A percentile compares a stretch with the other conserved stretches of the same genome.
phyloP scores from a whole-genome alignment of 2,888 invertebrate species.

The Athalia circularis region DNA sequence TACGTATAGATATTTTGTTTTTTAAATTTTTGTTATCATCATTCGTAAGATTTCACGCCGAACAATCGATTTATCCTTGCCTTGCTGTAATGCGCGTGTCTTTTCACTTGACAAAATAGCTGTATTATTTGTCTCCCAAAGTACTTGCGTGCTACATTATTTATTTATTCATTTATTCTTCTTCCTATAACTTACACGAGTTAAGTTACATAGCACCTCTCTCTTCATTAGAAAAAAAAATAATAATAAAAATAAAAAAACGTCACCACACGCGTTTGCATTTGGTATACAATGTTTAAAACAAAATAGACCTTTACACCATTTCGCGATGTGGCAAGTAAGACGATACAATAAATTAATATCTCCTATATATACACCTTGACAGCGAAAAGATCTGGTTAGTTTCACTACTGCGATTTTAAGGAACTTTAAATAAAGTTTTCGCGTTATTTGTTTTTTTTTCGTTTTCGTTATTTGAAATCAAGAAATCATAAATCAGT shows the following conservation, averaged over 20 bases:
- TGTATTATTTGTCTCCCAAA: conserved; percentile 6
- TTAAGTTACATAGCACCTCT: conserved; percentile 28
- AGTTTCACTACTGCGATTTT: neutral
- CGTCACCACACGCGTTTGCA: conserved; percentile 23
- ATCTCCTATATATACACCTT: conserved; percentile 9
- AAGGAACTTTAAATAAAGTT: too few relatives aligned
- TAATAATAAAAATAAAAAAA: neutral
- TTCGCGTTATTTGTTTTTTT: too few relatives aligned
- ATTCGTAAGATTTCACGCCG: conserved; percentile 38
- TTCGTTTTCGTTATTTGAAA: conserved; percentile 2
- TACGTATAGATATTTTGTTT: conserved; percentile 31
- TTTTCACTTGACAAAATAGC: conserved; percentile 17
- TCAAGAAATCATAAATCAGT: conserved; percentile 26
- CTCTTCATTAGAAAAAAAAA: neutral
- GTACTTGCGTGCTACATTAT: conserved; percentile 21
- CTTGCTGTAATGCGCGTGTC: conserved; percentile 38
- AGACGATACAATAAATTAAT: conserved; percentile 31
- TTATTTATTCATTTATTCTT: neutral
- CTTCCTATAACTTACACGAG: conserved; percentile 16
- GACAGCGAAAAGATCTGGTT: conserved; percentile 3
- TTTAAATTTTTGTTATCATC: neutral
- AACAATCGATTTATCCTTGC: conserved; percentile 45
- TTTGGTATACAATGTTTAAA: conserved; percentile 15
- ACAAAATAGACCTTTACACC: neutral
- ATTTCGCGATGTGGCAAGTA: conserved; percentile 13